A percentile compares a stretch with the other conserved stretches of the same genome.
Evolutionary conservation across 1,140 invertebrate species (phyloP).

Genomic region (Maconellicoccus hirsutus): DNA sequence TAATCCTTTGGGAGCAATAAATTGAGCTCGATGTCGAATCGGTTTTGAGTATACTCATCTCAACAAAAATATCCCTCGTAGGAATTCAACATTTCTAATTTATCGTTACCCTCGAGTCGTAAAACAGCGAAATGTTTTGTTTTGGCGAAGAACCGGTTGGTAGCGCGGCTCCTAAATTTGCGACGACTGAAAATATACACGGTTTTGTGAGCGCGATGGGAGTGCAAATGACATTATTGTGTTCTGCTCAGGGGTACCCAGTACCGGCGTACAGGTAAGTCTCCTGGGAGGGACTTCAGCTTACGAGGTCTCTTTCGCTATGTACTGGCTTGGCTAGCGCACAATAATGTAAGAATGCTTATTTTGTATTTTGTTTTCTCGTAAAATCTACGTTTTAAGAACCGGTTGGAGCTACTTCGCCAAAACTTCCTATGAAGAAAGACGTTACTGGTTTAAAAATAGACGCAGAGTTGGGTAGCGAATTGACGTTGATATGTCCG

Average conservation of each 20-base stretch:
- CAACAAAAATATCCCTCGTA: not conserved
- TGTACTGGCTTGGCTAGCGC: not conserved
- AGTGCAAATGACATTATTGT: constrained; percentile 40
- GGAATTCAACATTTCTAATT: not conserved
- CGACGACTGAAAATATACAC: constrained; percentile 30
- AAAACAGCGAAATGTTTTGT: constrained; percentile 13
- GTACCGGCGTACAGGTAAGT: constrained; percentile 55
- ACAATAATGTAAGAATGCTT: not conserved
- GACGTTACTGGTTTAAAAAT: constrained; percentile 12
- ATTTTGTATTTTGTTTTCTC: not conserved
- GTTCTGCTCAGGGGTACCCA: constrained; percentile 58
- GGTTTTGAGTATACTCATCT: not conserved
- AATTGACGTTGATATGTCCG: constrained; percentile 44
- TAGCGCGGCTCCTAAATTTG: constrained; percentile 44
- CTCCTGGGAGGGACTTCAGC: constrained; percentile 14
- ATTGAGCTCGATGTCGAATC: not conserved
- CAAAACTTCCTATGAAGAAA: constrained; percentile 33
- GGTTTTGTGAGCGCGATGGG: constrained; percentile 38
- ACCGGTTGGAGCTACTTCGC: constrained; percentile 44
- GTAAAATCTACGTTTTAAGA: constrained; percentile 34
- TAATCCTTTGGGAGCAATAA: not conserved
- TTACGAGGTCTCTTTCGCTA: not conserved
- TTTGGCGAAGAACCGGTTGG: constrained; percentile 45
- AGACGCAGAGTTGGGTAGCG: constrained; percentile 14
- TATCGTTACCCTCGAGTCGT: too few species aligned